phyloP scores from a whole-genome alignment of 2,113 vertebrate species.

The Saiga tatarica region DNA sequence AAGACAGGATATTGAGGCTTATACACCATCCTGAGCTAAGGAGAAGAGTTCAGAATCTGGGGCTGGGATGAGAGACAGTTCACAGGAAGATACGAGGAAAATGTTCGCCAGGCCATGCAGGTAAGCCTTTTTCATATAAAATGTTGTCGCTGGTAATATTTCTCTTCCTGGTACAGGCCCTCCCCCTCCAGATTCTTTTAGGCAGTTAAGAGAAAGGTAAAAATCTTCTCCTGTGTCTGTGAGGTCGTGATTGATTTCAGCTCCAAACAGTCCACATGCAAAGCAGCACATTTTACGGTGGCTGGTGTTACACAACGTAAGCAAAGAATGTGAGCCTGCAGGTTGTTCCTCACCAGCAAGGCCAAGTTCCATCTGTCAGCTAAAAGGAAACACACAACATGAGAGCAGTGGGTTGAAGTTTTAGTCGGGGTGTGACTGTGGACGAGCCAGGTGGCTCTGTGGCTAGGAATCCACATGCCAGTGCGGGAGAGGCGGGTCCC shows the following conservation, averaged over 20 bases:
- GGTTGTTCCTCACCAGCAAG: background rate
- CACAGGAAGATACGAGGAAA: background rate
- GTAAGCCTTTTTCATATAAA: background rate
- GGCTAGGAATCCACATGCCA: background rate
- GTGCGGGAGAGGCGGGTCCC: accelerated
- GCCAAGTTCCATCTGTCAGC: background rate
- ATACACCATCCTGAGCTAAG: background rate
- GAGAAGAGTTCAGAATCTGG: background rate
- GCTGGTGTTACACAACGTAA: too few relatives aligned
- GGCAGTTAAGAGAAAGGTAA: background rate
- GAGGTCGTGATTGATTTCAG: background rate
- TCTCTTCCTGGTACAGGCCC: background rate
- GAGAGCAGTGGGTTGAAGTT: too few relatives aligned
- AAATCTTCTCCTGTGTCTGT: background rate
- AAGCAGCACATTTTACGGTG: background rate
- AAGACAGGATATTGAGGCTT: background rate
- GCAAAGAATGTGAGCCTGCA: background rate
- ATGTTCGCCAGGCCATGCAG: background rate
- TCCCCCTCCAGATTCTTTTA: background rate
- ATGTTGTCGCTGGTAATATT: background rate
- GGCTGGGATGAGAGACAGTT: background rate
- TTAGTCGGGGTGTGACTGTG: background rate
- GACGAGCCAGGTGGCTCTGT: background rate
- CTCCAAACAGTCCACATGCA: background rate
- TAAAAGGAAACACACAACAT: background rate